Evolutionary conservation across 1,140 invertebrate genomes (phyloP).

Genomic region (Stegodyphus mimosarum): DNA sequence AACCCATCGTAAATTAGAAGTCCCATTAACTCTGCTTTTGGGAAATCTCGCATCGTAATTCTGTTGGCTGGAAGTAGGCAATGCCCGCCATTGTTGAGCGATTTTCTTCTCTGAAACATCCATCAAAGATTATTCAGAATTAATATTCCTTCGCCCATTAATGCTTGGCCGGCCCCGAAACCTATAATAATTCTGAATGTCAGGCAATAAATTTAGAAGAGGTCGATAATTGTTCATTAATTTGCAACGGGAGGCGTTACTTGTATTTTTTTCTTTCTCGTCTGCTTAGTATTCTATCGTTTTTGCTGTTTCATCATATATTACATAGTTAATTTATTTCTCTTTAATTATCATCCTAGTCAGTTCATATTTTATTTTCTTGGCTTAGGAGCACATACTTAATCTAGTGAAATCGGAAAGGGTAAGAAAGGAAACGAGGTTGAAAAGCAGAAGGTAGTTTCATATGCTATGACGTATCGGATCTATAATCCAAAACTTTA

Average conservation of each 20-base stretch:
- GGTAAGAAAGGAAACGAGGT: no score
- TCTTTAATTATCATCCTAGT: no score
- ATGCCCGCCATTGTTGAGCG: neutral
- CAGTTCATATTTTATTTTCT: no score
- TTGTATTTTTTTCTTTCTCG: neutral
- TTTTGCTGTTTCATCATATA: neutral
- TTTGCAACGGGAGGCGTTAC: conserved; percentile 52
- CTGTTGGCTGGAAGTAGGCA: neutral
- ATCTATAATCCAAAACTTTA: no score
- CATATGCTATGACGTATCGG: no score
- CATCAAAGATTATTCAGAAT: conserved; percentile 54
- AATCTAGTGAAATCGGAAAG: no score
- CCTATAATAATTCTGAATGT: conserved; percentile 47
- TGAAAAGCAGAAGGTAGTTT: no score
- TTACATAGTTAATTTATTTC: no score
- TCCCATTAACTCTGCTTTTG: conserved; percentile 38
- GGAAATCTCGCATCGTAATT: conserved; percentile 22
- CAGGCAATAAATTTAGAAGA: conserved; percentile 48
- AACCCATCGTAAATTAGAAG: conserved; percentile 25
- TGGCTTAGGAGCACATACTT: no score
- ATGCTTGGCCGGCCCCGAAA: conserved; percentile 26
- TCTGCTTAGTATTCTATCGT: neutral
- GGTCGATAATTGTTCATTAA: conserved; percentile 61
- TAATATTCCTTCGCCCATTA: conserved; percentile 48
- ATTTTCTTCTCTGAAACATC: conserved; percentile 11